Evolutionary conservation across 2,888 invertebrate species (phyloP), one percentile per base, ranked within the genome.

Genomic region (Aporophyla nigra): DNA sequence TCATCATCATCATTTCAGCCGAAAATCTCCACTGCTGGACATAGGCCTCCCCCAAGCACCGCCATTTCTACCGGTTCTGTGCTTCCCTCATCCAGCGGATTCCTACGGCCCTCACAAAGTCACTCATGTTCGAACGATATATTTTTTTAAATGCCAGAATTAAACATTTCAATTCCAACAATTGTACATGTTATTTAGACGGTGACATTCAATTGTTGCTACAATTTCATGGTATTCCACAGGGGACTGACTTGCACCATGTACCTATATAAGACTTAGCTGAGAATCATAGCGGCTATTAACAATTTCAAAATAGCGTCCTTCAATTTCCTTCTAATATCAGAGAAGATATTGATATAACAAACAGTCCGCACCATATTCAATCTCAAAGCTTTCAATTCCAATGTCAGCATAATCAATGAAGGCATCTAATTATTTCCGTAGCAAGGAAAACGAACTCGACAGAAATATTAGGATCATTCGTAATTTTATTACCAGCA

Each of bases 401-500:
- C 7, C 14, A 51, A 74, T 58, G 53, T 67, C 76, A 68, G 65
- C 51, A 65, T 73, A 80, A 56, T 62, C 78, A 74, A 56, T 62
- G 61, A 61, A 33, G 14, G 16, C 51, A n/a, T 83, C 21, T 67
- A 54, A 74, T 83, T 62, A 78, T 58, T 67, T 70, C 9, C 33
- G 33, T 51, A 46, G 9, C 19, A 40, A 59, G 2, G 24, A 58
- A 71, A 70, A 78, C 24, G 4, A 71, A 83, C 27, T 16, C n/a
- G 5, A n/a, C 56, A 19, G 51, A 75, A 54, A 79, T 56, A 83
- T 83, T 58, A 83, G 59, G 51, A 66, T 33, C 61, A 83, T 82
- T 71, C 71, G n/a, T 84, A 82, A 73, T 71, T 76, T 84, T 76
- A 84, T 73, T 80, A 84, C 68, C 71, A 63, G 61, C 65, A 66